phyloP scores from a whole-genome alignment of 2,888 invertebrate genomes.

The Drosophila tripunctata region DNA sequence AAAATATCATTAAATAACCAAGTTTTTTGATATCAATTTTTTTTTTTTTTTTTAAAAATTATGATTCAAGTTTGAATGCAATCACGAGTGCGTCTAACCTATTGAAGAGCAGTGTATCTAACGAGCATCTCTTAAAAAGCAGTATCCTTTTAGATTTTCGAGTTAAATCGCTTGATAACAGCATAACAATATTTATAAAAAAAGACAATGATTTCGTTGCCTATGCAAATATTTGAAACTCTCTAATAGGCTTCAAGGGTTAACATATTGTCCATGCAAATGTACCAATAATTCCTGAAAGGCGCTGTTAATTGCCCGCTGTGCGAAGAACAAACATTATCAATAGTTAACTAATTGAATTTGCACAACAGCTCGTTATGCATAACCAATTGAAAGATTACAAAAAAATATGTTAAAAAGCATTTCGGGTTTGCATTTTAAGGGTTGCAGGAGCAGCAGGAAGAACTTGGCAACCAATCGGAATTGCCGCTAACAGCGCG shows the following conservation, averaged over 20 bases:
- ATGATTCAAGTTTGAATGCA: no score
- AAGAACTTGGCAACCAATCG: slow-evolving; percentile 63
- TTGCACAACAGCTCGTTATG: slow-evolving; percentile 2
- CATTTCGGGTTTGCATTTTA: slow-evolving; percentile 3
- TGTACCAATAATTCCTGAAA: slow-evolving; percentile 44
- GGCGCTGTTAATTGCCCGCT: slow-evolving; percentile 58
- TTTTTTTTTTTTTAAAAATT: no score
- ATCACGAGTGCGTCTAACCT: no score
- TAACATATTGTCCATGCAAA: neutral
- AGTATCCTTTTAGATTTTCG: no score
- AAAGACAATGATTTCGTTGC: neutral
- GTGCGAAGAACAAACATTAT: slow-evolving; percentile 24
- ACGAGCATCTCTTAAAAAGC: no score
- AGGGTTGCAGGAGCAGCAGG: slow-evolving; percentile 63
- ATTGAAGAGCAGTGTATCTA: no score
- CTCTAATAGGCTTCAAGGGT: neutral
- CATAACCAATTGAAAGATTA: slow-evolving; percentile 67
- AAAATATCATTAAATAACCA: no score
- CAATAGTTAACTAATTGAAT: slow-evolving; percentile 55
- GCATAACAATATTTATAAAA: neutral
- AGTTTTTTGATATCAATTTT: no score
- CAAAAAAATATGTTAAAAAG: slow-evolving; percentile 16
- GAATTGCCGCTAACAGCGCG: slow-evolving; percentile 40
- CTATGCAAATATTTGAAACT: neutral
- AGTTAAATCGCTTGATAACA: neutral